Evolutionary conservation across 2,797 vertebrate genomes (phyloP).

Genomic region (Falco columbarius): DNA sequence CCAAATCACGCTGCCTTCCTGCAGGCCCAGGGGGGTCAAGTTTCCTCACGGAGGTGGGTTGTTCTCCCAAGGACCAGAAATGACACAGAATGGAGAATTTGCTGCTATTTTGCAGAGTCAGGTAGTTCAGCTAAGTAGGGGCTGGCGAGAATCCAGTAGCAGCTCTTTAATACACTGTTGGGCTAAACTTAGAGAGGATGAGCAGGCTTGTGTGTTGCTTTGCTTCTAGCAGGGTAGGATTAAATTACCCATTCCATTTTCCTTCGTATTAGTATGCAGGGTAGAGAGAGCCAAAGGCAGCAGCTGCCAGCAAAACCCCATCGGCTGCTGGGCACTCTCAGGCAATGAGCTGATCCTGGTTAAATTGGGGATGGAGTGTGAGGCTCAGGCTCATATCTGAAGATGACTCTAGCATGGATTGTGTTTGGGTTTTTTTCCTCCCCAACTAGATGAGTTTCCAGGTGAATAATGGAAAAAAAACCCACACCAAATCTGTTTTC

Average conservation of each 20-base stretch:
- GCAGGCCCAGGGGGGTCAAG: not conserved
- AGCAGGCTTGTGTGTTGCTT: conserved; percentile 21
- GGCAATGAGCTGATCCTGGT: not conserved
- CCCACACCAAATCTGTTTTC: not conserved
- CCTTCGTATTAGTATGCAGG: not conserved
- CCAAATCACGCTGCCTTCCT: not conserved
- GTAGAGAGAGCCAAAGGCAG: not conserved
- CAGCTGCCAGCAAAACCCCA: not conserved
- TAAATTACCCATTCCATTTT: conserved; percentile 41
- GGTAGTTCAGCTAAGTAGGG: conserved; percentile 50
- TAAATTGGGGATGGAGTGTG: accelerated
- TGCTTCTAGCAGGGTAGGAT: conserved; percentile 6
- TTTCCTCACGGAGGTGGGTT: not conserved
- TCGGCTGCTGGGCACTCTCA: not conserved
- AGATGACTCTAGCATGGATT: not conserved
- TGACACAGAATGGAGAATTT: not conserved
- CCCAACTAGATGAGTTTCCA: not conserved
- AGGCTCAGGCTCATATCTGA: not conserved
- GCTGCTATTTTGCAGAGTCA: conserved; percentile 36
- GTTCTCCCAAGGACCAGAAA: not conserved
- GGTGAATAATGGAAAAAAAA: not conserved
- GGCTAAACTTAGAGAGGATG: conserved; percentile 49
- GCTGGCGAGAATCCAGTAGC: conserved; percentile 29
- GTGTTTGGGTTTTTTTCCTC: not conserved
- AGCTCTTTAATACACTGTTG: conserved; percentile 35